Conservation (phyloP, 2,797 vertebrate species). For the Hypotaenidia philippensis region DNA sequence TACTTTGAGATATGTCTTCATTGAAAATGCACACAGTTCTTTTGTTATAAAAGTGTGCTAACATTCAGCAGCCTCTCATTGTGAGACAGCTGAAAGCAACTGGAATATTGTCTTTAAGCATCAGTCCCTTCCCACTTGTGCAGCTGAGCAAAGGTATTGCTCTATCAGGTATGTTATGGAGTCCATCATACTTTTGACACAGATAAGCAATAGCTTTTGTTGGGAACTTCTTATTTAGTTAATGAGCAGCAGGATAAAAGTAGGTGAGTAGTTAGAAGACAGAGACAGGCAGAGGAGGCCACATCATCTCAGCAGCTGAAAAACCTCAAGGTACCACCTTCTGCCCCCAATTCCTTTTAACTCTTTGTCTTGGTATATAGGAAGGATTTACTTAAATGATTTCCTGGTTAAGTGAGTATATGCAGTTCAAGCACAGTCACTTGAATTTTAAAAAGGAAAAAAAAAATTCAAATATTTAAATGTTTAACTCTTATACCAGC, state of each 20-base stretch:
- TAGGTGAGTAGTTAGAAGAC: background rate
- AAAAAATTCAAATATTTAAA: background rate
- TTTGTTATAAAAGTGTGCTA: background rate
- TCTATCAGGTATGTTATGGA: background rate
- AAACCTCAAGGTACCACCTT: background rate
- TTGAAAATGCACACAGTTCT: background rate
- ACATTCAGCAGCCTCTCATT: background rate
- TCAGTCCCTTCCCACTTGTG: background rate
- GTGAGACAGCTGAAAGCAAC: background rate
- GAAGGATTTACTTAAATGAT: background rate
- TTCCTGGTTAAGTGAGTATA: background rate
- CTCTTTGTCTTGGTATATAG: rapidly evolving
- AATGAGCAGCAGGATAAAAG: background rate
- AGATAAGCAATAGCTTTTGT: background rate
- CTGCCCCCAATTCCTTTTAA: background rate
- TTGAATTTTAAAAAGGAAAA: background rate
- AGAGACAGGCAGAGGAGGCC: background rate
- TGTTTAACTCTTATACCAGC: rapidly evolving
- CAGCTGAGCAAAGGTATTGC: background rate
- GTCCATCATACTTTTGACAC: background rate
- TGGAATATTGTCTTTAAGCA: background rate
- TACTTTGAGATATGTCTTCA: background rate
- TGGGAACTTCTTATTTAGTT: background rate
- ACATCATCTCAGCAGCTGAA: background rate
- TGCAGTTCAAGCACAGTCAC: background rate